These are phyloP conservation scores for Zootermopsis nevadensis DNA, from an alignment of 2,888 invertebrate species.

Conservation along the genomic window DNA sequence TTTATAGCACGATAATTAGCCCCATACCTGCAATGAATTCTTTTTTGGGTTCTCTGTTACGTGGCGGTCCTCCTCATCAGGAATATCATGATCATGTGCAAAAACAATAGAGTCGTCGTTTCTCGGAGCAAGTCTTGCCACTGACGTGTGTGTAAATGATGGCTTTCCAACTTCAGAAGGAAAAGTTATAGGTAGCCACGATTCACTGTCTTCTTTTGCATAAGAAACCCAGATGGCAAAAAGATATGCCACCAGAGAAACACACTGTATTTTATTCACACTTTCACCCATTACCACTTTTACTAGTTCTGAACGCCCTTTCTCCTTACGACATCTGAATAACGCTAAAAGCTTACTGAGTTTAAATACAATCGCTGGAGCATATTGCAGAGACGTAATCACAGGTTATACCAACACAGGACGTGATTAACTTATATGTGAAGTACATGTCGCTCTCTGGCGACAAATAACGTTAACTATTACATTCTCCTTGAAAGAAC, in stretches of 20 bases:
- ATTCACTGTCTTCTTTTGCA: neutral
- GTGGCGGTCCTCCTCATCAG: neutral
- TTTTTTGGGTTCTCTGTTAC: neutral
- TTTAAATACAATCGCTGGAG: no score
- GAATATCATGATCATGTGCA: neutral
- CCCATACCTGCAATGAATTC: neutral
- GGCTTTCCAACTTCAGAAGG: neutral
- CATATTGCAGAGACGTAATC: no score
- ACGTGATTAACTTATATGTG: no score
- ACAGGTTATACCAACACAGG: no score
- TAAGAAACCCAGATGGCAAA: neutral
- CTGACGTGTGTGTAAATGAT: neutral
- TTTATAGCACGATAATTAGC: no score
- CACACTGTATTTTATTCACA: neutral
- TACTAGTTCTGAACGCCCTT: neutral
- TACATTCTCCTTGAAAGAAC: neutral
- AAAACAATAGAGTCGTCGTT: neutral
- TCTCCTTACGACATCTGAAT: neutral
- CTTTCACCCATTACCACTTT: constrained; percentile 10
- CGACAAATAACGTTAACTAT: neutral
- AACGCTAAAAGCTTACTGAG: neutral
- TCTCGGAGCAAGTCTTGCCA: neutral
- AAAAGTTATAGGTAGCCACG: neutral
- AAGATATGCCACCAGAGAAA: neutral
- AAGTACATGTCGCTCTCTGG: neutral